phyloP scores from a whole-genome alignment of 1,140 invertebrate species.

The Solenopsis fugax region DNA sequence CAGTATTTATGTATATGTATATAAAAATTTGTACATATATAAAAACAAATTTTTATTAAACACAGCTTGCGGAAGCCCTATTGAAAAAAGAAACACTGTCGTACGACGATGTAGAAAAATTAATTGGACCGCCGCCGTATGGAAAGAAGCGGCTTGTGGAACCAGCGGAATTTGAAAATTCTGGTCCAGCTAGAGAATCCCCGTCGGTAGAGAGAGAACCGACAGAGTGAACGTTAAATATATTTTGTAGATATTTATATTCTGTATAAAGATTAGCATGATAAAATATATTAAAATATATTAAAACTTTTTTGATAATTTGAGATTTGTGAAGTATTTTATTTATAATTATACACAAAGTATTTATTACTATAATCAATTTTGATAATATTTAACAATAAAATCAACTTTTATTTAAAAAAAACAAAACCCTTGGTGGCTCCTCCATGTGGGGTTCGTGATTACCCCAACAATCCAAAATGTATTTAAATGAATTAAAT shows the following conservation, averaged over 20 bases:
- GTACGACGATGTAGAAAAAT: constrained; percentile 94
- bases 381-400: too few species aligned
- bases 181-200: constrained; percentile 78
- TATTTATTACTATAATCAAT: too few species aligned
- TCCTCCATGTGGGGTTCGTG: too few species aligned
- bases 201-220: not conserved
- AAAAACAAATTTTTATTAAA: constrained; percentile 53
- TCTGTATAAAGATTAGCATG: constrained; percentile 5
- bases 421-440: too few species aligned
- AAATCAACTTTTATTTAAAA: too few species aligned
- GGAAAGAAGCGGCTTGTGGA: constrained; percentile 93
- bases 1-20: not conserved
- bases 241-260: constrained; percentile 52
- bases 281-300: not conserved
- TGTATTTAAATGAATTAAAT: too few species aligned
- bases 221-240: not conserved
- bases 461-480: too few species aligned
- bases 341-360: too few species aligned
- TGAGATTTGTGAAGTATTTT: constrained; percentile 10
- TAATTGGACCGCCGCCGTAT: constrained; percentile 96
- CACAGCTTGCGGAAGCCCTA: constrained; percentile 94
- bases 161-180: constrained; percentile 92
- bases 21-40: not conserved
- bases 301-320: constrained; percentile 22
- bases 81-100: constrained; percentile 96